Conservation (phyloP, 2,888 invertebrate species). For the Heliconius ismenius region DNA sequence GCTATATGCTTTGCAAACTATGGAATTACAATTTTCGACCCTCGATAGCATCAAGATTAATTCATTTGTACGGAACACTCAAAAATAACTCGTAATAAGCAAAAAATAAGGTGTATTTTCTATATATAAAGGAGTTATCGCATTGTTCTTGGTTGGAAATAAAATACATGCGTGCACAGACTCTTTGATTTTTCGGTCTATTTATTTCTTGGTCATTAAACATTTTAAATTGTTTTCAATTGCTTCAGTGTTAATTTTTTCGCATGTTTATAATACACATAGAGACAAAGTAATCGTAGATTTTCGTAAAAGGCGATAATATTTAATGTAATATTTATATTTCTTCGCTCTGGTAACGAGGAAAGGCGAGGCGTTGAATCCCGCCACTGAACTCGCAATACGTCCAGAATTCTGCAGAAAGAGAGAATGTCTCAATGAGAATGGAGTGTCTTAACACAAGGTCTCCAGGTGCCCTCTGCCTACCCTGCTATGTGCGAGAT, state of each 20-base stretch:
- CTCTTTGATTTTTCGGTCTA: conserved; percentile 73
- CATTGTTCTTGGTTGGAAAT: conserved; percentile 43
- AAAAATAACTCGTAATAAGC: conserved; percentile 10
- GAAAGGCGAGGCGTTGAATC: no score
- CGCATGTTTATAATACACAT: neutral
- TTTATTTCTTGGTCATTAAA: conserved; percentile 67
- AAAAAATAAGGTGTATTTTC: conserved; percentile 25
- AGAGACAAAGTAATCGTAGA: neutral
- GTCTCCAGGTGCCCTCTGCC: no score
- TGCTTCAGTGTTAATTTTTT: conserved; percentile 7
- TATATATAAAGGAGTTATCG: conserved; percentile 25
- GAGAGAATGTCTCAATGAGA: no score
- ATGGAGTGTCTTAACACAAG: no score
- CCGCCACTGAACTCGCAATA: no score
- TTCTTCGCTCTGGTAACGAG: no score
- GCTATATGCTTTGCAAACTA: conserved; percentile 42
- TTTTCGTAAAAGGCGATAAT: neutral
- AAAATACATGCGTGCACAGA: conserved; percentile 55
- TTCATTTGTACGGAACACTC: neutral
- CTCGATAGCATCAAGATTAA: conserved; percentile 36
- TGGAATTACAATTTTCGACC: conserved; percentile 41
- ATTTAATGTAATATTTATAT: no score
- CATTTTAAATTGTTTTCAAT: conserved; percentile 43
- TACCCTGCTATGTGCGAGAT: no score
- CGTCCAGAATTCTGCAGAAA: no score